phyloP scores from a whole-genome alignment of 2,888 invertebrate genomes.

The Drosophila mercatorum region DNA sequence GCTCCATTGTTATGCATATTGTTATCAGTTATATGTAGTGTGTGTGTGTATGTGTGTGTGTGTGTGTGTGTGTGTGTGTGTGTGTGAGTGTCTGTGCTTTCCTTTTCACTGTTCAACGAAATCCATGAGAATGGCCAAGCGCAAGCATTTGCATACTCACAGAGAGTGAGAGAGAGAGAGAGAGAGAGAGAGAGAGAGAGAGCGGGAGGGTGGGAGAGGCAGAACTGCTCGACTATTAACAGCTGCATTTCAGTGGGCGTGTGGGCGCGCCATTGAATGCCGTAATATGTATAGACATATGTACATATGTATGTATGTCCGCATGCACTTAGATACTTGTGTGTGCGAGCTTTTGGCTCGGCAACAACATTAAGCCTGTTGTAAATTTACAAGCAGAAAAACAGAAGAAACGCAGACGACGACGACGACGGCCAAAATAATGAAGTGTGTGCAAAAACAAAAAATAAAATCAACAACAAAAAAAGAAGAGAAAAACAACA shows the following conservation, averaged over 20 bases:
- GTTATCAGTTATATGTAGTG: too few species aligned
- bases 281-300: slow-evolving; percentile 4
- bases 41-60: neutral
- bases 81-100: slow-evolving; percentile 31
- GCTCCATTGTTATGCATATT: slow-evolving; percentile 48
- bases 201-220: neutral
- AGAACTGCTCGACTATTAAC: slow-evolving; percentile 16
- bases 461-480: slow-evolving; percentile 5
- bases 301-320: neutral
- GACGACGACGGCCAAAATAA: slow-evolving; percentile 58
- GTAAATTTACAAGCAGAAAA: slow-evolving; percentile 63
- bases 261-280: slow-evolving; percentile 45
- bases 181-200: too few species aligned
- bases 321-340: slow-evolving; percentile 8
- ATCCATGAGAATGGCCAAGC: slow-evolving; percentile 29
- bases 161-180: too few species aligned
- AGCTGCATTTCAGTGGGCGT: slow-evolving; percentile 45
- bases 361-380: slow-evolving; percentile 38
- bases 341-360: slow-evolving; percentile 27
- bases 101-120: slow-evolving; percentile 48
- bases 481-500: slow-evolving; percentile 38
- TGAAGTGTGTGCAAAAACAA: slow-evolving; percentile 74
- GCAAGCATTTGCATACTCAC: slow-evolving; percentile 22
- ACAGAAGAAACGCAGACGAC: slow-evolving; percentile 35
- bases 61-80: neutral